Evolutionary conservation across 2,797 vertebrate species (phyloP).

Genomic region (Odontamblyopus rebecca): DNA sequence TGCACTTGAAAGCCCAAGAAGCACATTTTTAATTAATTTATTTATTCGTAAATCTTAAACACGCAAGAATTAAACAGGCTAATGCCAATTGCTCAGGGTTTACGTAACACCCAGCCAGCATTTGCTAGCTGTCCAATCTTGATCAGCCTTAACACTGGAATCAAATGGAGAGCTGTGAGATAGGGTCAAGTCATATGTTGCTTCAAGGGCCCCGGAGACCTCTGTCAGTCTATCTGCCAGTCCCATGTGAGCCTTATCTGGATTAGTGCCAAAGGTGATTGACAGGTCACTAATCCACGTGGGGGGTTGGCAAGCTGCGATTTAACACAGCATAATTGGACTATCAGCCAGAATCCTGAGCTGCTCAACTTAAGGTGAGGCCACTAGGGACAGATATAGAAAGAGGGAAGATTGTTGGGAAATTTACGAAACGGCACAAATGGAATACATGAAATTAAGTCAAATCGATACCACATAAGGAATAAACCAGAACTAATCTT

Average conservation of each 20-base stretch:
- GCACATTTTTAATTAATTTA: neutral
- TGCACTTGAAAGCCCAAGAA: neutral
- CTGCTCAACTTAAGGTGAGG: conserved; percentile 33
- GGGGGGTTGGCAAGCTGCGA: conserved; percentile 41
- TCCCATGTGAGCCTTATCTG: conserved; percentile 63
- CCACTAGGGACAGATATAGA: conserved; percentile 41
- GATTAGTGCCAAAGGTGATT: conserved; percentile 69
- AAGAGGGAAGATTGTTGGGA: neutral
- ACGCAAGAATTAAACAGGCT: neutral
- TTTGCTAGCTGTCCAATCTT: neutral
- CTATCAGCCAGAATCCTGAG: conserved; percentile 50
- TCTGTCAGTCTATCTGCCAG: conserved; percentile 31
- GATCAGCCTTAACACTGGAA: neutral
- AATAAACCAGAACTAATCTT: neutral
- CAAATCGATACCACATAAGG: neutral
- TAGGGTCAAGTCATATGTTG: conserved; percentile 17
- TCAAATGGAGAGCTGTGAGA: conserved; percentile 12
- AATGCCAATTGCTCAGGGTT: neutral
- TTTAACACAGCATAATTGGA: conserved; percentile 58
- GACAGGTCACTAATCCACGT: conserved; percentile 60
- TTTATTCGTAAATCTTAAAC: neutral
- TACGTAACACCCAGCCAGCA: neutral
- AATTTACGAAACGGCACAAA: neutral
- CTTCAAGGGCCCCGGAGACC: conserved; percentile 20
- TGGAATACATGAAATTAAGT: neutral